Conservation (phyloP, 2,113 vertebrate species). For the Melanotaenia duboulayi region DNA sequence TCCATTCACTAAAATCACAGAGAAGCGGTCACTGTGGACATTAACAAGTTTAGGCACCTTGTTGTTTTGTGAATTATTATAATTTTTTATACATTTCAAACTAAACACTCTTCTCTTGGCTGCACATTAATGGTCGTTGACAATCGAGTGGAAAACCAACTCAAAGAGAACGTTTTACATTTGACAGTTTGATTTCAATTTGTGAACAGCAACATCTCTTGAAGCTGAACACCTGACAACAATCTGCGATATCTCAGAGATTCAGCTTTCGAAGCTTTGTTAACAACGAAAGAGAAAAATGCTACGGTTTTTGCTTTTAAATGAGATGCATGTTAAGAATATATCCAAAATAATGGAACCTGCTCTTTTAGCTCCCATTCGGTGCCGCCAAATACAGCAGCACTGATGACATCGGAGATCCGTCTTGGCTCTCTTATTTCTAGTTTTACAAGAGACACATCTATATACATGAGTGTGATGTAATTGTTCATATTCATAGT, state of each 20-base stretch:
- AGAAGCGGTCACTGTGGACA: constrained; percentile 67
- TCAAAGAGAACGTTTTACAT: constrained; percentile 42
- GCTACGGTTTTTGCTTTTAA: constrained; percentile 38
- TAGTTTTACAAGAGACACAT: constrained; percentile 56
- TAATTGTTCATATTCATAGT: constrained; percentile 58
- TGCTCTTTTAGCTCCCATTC: constrained; percentile 21
- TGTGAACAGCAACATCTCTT: constrained; percentile 32
- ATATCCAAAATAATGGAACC: constrained; percentile 1
- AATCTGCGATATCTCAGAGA: constrained; percentile 30
- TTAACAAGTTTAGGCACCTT: constrained; percentile 70
- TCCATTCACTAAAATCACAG: constrained; percentile 70
- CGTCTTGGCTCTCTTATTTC: constrained; percentile 36
- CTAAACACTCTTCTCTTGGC: constrained; percentile 32
- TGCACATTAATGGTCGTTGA: constrained; percentile 37
- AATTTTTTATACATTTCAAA: constrained; percentile 48
- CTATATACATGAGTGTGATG: constrained; percentile 48
- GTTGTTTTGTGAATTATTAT: constrained; percentile 51
- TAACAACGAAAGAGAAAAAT: constrained; percentile 36
- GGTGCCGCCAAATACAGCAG: constrained; percentile 24
- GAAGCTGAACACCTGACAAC: constrained; percentile 23
- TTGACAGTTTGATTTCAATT: constrained; percentile 32
- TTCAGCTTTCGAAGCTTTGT: constrained; percentile 37
- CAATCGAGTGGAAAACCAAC: constrained; percentile 36
- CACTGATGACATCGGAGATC: constrained; percentile 34
- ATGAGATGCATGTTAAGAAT: constrained; percentile 29